These are phyloP conservation scores for Cryptus viduatorius DNA, from an alignment of 2,888 invertebrate genomes.

Conservation along the genomic window DNA sequence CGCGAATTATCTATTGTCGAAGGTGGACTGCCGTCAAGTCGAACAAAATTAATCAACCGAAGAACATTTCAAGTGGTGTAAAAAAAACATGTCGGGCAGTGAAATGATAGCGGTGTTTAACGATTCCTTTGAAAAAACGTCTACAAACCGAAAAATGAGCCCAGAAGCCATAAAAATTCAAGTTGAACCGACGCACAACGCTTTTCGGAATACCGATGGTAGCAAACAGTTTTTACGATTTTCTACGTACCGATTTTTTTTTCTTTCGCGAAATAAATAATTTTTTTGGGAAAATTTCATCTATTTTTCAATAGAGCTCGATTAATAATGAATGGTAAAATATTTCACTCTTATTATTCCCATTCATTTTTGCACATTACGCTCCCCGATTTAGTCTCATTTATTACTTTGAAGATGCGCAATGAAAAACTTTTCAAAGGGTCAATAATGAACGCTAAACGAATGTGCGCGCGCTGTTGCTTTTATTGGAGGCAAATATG, in stretches of 20 bases:
- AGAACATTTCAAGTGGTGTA: background rate
- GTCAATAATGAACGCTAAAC: too few relatives aligned
- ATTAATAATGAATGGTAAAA: too few relatives aligned
- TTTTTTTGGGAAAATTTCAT: background rate
- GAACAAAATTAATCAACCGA: background rate
- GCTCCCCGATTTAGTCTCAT: too few relatives aligned
- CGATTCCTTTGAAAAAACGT: slow-evolving; percentile 29
- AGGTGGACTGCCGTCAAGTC: slow-evolving; percentile 7
- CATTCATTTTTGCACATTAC: too few relatives aligned
- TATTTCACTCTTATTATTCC: too few relatives aligned
- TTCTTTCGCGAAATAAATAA: background rate
- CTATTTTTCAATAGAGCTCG: too few relatives aligned
- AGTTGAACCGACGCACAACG: slow-evolving; percentile 70
- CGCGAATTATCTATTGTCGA: slow-evolving; percentile 35
- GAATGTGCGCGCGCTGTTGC: too few relatives aligned
- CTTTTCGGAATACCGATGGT: slow-evolving; percentile 55
- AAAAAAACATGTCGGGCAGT: slow-evolving; percentile 33
- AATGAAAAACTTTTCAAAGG: too few relatives aligned
- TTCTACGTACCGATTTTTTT: too few relatives aligned
- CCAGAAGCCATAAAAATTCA: slow-evolving; percentile 72
- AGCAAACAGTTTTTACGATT: background rate
- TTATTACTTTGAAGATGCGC: too few relatives aligned
- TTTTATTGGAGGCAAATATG: too few relatives aligned
- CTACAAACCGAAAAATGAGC: slow-evolving; percentile 21
- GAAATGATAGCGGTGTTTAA: slow-evolving; percentile 56